These are phyloP conservation scores for Melanotaenia trifasciata DNA, from an alignment of 2,797 vertebrate species.

Conservation along the genomic window DNA sequence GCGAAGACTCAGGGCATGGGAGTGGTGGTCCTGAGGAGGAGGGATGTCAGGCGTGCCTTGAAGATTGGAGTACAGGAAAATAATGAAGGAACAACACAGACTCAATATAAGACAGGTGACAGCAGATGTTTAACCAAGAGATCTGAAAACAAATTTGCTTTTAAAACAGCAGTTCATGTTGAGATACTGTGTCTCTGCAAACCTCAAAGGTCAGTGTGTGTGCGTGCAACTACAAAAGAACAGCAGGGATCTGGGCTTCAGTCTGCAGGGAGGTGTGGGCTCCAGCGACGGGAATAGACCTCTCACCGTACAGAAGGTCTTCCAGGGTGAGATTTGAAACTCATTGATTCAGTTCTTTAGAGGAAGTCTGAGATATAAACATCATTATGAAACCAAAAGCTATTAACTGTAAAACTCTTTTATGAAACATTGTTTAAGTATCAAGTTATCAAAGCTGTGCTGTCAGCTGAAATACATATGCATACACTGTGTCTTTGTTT, in stretches of 20 bases:
- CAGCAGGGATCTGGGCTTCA: constrained; percentile 84
- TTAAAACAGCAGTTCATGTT: neutral
- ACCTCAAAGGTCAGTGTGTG: constrained; percentile 64
- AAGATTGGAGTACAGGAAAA: constrained; percentile 26
- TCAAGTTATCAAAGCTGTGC: no score
- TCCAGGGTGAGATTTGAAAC: constrained; percentile 77
- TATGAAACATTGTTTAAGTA: no score
- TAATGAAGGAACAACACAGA: constrained; percentile 26
- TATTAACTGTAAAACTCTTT: no score
- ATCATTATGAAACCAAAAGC: no score
- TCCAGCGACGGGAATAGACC: constrained; percentile 81
- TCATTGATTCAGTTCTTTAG: neutral
- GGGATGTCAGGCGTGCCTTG: constrained; percentile 8
- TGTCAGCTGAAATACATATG: no score
- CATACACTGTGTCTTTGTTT: neutral
- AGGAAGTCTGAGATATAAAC: neutral
- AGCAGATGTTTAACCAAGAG: neutral
- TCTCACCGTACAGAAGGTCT: constrained; percentile 83
- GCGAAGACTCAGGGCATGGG: constrained; percentile 75
- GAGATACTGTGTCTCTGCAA: neutral
- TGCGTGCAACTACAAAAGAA: constrained; percentile 79
- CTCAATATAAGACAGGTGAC: constrained; percentile 65
- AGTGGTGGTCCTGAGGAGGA: constrained; percentile 83
- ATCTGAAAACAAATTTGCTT: neutral
- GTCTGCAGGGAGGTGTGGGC: constrained; percentile 82